Base-by-base conservation (phyloP, 2,888 invertebrate species). In the Rhingia campestris region DNA sequence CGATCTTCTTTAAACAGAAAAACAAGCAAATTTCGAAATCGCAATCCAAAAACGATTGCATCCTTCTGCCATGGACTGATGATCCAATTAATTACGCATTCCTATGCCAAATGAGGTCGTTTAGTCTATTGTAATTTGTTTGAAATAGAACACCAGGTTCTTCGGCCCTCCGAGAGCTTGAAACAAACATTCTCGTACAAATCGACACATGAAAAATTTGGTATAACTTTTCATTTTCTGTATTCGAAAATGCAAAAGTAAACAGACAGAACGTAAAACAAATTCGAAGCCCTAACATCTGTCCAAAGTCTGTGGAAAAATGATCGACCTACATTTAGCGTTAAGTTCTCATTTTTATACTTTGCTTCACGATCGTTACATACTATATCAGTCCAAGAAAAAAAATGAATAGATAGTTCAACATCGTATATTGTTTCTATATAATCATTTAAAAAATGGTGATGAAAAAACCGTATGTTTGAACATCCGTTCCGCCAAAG, bases 311-410 rank as follows among this genome's bases (percentile, higher is more conserved):
- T 72, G 32, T 54, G 63, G 12, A 73, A 72, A 45, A 77, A 73
- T 39, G 39, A 63, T 43, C 59, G 81, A 67, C 81, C 81, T 67
- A 82, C 61, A 73, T 82, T 22, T 53, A 12, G 61, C 72, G 64
- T 61, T 76, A 66, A 72, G 76, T 61, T 82, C 63, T 77, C 56
- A 73, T 73, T 82, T 63, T 67, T 49, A 76, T 12, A 61, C 72
- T 53, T n/a, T 39, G 33, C 22, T 41, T 4, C 45, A 54, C 47
- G 56, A 63, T 73, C 39, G 32, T 41, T 45, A 30, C 6, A 49
- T 30, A 30, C 49, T 53, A 53, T 58, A 47, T 47, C 69, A 58
- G 30, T 22, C 6, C 7, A 3, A 39, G 59, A 74, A 32, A 35
- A 32, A 9, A 49, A 47, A 37, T 6, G 14, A 33, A 12, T 32